Evolutionary conservation across 2,797 vertebrate species (phyloP), one percentile per base, ranked within the genome.

Genomic region (Sebastes jordani): DNA sequence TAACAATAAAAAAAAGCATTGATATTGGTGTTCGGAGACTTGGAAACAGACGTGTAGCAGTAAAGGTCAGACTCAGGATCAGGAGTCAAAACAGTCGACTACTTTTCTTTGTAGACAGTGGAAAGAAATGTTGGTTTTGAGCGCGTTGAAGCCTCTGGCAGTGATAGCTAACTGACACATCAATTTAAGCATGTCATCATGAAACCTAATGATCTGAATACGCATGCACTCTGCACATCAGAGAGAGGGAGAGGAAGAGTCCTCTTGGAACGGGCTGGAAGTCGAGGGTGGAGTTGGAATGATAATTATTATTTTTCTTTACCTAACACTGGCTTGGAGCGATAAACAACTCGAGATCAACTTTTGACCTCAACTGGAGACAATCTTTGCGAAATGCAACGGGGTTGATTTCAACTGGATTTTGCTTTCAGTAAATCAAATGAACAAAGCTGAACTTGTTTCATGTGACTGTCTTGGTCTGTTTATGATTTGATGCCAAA

Each of bases 261-360:
- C 59, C 71, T 52, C 18, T 38, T 11, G 70, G 64, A 81, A 42
- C 0, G 9, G 54, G 11, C 32, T 85, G 72, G 72, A 79, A 60
- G 54, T 62, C 23, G 2, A 83, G 85, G 85, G 76, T 64, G 76
- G 82, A 80, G 76, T 46, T 84, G 84, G 80, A 90, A 86, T 78
- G 76, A 80, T 82, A 72, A 86, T 86, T 73, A 64, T 60, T 78
- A 67, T 83, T 86, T 82, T 80, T 74, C 67, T 82, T 74, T 64
- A 76, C 59, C 69, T 66, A 69, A 84, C 34, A 9, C 61, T 64
- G 62, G 46, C 70, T 80, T 2, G 14, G 38, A 78, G 75, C 67
- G 75, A 75, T 65, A 71, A 69, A 82, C 69, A 76, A 64, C 65
- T 66, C 56, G 2, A 20, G 32, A 27, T 75, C 67, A 86, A 78